These are phyloP conservation scores for Lasiommata megera DNA, from an alignment of 2,888 invertebrate species.

Conservation along the genomic window DNA sequence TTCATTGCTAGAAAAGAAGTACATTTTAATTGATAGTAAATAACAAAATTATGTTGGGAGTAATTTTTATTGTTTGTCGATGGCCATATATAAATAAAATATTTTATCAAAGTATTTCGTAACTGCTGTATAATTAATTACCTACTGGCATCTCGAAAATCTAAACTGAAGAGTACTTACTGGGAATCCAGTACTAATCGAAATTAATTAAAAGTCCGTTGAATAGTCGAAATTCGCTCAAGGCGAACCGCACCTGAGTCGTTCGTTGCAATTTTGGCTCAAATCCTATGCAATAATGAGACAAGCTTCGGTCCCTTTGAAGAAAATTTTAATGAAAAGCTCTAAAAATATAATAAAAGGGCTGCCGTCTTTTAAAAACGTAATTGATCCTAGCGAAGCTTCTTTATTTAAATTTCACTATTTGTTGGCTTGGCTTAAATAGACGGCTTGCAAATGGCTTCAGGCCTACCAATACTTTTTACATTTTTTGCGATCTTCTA, in stretches of 20 bases:
- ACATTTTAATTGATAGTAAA: too few relatives aligned
- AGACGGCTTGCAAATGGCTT: slow-evolving; percentile 30
- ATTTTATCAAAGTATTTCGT: too few relatives aligned
- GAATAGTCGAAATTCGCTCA: slow-evolving; percentile 39
- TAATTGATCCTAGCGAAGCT: slow-evolving; percentile 51
- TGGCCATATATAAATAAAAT: too few relatives aligned
- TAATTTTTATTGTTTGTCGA: too few relatives aligned
- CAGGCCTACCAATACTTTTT: slow-evolving; percentile 31
- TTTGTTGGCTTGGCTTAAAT: slow-evolving; percentile 34
- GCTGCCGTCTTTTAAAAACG: slow-evolving; percentile 53
- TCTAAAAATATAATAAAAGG: slow-evolving; percentile 62
- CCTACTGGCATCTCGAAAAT: not conserved
- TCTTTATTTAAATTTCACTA: slow-evolving; percentile 36
- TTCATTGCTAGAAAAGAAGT: too few relatives aligned
- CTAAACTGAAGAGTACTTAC: slow-evolving; percentile 17
- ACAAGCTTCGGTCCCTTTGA: slow-evolving; percentile 59
- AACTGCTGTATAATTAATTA: too few relatives aligned
- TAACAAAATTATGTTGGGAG: too few relatives aligned
- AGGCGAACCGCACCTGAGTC: slow-evolving; percentile 48
- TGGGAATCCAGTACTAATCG: slow-evolving; percentile 29
- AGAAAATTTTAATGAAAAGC: slow-evolving; percentile 68
- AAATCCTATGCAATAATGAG: slow-evolving; percentile 67
- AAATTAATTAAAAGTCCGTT: slow-evolving; percentile 36
- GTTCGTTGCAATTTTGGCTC: slow-evolving; percentile 53
- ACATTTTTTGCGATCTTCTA: slow-evolving; percentile 27